These are phyloP conservation scores for Sitodiplosis mosellana DNA, from an alignment of 1,140 invertebrate species.

Conservation along the genomic window DNA sequence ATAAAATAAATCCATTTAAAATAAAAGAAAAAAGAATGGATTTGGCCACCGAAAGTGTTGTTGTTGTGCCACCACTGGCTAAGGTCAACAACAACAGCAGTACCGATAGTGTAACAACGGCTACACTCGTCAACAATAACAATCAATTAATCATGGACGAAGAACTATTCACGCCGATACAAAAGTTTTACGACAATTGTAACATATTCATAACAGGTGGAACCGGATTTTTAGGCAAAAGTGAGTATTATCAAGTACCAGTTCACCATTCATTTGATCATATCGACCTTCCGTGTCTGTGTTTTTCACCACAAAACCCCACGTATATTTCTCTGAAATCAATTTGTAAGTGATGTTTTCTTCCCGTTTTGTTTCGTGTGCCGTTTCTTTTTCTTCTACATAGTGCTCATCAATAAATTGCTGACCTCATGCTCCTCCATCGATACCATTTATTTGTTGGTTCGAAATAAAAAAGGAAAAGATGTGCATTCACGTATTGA, in stretches of 20 bases:
- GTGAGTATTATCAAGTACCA: slow-evolving; percentile 13
- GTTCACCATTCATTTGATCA: not conserved
- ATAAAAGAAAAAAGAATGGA: too few species aligned
- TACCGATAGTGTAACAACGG: too few species aligned
- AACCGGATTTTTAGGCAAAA: slow-evolving; percentile 68
- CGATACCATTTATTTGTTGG: slow-evolving; percentile 55
- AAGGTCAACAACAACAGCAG: too few species aligned
- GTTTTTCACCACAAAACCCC: not conserved
- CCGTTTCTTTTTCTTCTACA: not conserved
- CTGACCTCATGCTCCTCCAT: slow-evolving; percentile 56
- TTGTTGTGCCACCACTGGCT: too few species aligned
- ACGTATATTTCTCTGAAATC: not conserved
- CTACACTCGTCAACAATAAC: too few species aligned
- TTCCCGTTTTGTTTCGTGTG: slow-evolving; percentile 1
- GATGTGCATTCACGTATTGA: slow-evolving; percentile 45
- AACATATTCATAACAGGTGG: slow-evolving; percentile 50
- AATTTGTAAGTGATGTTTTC: too few species aligned
- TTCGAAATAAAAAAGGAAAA: slow-evolving; percentile 62
- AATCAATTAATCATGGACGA: not conserved
- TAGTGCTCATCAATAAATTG: slow-evolving; percentile 57
- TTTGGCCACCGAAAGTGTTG: too few species aligned
- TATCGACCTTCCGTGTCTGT: too few species aligned
- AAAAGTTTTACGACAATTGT: slow-evolving; percentile 35
- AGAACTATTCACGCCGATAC: slow-evolving; percentile 15
- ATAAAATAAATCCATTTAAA: too few species aligned